phyloP scores from a whole-genome alignment of 2,113 vertebrate genomes.

The Perccottus glenii region DNA sequence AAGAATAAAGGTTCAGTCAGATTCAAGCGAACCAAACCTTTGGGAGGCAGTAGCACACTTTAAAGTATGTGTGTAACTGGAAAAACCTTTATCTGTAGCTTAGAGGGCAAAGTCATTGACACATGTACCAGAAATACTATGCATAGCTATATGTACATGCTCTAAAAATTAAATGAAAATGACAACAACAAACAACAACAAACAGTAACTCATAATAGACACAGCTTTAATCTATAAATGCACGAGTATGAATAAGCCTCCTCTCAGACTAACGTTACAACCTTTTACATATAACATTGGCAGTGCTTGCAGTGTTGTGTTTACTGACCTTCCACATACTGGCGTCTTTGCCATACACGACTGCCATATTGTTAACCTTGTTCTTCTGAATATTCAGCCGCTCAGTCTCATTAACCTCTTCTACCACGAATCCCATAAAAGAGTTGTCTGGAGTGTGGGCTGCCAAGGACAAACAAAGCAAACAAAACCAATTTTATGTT shows the following conservation, averaged over 20 bases:
- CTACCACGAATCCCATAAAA: slow-evolving; percentile 97
- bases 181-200: no score
- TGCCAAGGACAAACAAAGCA: slow-evolving; percentile 66
- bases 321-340: slow-evolving; percentile 95
- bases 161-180: no score
- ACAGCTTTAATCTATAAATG: no score
- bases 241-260: not conserved
- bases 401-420: slow-evolving; percentile 92
- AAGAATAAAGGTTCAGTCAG: slow-evolving; percentile 45
- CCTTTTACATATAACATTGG: not conserved
- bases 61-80: slow-evolving; percentile 36
- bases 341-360: slow-evolving; percentile 95
- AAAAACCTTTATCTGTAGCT: slow-evolving; percentile 45
- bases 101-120: slow-evolving; percentile 56
- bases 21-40: slow-evolving; percentile 45
- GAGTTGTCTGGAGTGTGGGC: slow-evolving; percentile 99
- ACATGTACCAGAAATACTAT: slow-evolving; percentile 40
- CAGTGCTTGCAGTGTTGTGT: not conserved
- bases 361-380: slow-evolving; percentile 94
- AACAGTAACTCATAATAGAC: not conserved
- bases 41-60: slow-evolving; percentile 46
- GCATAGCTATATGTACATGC: not conserved
- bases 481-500: slow-evolving; percentile 32
- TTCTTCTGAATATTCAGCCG: slow-evolving; percentile 82
- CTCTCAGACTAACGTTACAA: not conserved